These are phyloP conservation scores for Astyanax mexicanus DNA, from an alignment of 2,797 vertebrate genomes.

Conservation along the genomic window DNA sequence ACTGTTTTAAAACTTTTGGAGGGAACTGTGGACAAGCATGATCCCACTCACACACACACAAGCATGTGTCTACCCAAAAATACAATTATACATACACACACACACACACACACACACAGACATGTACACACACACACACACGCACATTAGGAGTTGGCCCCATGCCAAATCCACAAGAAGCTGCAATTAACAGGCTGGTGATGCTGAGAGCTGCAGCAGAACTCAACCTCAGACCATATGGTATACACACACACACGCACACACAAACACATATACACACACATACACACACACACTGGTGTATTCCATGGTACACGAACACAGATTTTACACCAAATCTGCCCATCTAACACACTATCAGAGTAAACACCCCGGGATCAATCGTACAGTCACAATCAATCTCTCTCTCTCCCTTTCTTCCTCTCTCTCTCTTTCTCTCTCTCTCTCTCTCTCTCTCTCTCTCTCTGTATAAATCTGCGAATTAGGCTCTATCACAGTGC, in stretches of 20 bases:
- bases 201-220: constrained; percentile 68
- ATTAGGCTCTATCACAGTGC: constrained; percentile 7
- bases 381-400: background rate
- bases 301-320: no score
- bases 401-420: background rate
- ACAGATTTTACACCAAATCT: background rate
- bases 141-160: constrained; percentile 65
- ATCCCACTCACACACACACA: background rate
- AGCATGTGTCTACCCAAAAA: background rate
- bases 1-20: no score
- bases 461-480: background rate
- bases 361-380: background rate
- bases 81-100: constrained; percentile 50
- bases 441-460: background rate
- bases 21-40: no score
- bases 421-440: background rate
- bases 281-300: background rate
- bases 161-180: constrained; percentile 60
- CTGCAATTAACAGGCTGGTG: constrained; percentile 72
- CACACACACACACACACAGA: constrained; percentile 64
- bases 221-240: constrained; percentile 71
- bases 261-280: constrained; percentile 43
- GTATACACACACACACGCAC: constrained; percentile 46
- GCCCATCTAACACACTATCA: background rate
- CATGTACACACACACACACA: constrained; percentile 14